These are phyloP conservation scores for Mesochorus sp. DNA, from an alignment of 2,888 invertebrate species.

Conservation along the genomic window DNA sequence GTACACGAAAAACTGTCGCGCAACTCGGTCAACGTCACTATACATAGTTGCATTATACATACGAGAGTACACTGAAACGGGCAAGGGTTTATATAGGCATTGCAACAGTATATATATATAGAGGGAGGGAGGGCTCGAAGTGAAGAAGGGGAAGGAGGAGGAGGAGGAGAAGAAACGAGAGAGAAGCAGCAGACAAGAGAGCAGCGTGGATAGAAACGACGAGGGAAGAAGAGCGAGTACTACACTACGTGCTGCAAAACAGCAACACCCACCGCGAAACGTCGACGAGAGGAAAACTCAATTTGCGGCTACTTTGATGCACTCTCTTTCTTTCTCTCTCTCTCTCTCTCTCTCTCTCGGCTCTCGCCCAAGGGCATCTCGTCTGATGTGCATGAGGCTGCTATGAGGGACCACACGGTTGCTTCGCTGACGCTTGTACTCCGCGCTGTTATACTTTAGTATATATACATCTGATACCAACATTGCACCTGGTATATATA, in stretches of 20 bases:
- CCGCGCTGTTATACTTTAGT: too few species aligned
- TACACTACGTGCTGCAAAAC: conserved; percentile 59
- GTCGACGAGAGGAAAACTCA: conserved; percentile 65
- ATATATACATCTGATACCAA: conserved; percentile 67
- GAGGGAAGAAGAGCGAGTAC: conserved; percentile 39
- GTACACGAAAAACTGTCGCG: conserved; percentile 2
- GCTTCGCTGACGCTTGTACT: conserved; percentile 19
- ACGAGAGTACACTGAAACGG: conserved; percentile 7
- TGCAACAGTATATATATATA: not conserved
- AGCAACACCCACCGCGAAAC: conserved; percentile 40
- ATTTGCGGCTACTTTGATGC: conserved; percentile 77
- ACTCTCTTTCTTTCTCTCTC: conserved; percentile 43
- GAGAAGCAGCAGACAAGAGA: conserved; percentile 17
- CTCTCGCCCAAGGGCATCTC: conserved; percentile 53
- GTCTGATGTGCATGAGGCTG: conserved; percentile 4
- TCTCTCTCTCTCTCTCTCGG: not conserved
- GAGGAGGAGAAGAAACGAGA: conserved; percentile 48
- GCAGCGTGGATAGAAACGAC: conserved; percentile 24
- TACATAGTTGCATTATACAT: conserved; percentile 12
- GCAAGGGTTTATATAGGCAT: not conserved
- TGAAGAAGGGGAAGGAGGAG: not conserved
- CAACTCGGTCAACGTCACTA: conserved; percentile 26
- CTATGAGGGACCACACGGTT: conserved; percentile 24
- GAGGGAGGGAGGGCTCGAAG: not conserved
- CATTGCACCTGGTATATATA: conserved; percentile 69